Evolutionary conservation across 2,888 invertebrate genomes (phyloP).

Genomic region (Endomychus coccineus): DNA sequence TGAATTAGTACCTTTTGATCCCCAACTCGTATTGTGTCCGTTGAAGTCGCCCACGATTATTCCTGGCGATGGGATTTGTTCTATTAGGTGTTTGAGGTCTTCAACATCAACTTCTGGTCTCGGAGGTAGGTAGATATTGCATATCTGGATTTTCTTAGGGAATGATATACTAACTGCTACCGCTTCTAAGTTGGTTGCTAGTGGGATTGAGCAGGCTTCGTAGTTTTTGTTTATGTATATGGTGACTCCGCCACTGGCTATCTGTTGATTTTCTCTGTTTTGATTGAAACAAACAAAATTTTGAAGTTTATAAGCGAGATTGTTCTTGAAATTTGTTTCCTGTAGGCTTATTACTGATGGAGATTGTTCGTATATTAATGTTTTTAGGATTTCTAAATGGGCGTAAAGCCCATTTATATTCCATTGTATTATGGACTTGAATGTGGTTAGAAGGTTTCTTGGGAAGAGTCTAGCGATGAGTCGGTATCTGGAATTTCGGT

Average conservation of each 20-base stretch:
- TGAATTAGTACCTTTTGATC: conserved; percentile 2
- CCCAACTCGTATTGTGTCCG: conserved; percentile 2
- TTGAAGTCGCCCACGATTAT: conserved; percentile 10
- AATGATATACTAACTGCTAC: conserved; percentile 9
- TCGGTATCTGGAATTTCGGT: too few species aligned
- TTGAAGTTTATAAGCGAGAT: conserved; percentile 10
- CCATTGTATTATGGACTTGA: conserved; percentile 13
- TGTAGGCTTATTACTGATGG: conserved; percentile 12
- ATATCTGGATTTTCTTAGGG: conserved; percentile 11
- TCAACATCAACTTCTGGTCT: conserved; percentile 7
- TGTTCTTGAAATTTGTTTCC: conserved; percentile 15
- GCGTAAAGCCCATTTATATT: conserved; percentile 11
- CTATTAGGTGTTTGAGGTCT: conserved; percentile 5
- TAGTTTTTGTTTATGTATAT: conserved; percentile 5
- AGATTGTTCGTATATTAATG: conserved; percentile 3
- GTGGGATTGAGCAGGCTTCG: conserved; percentile 5
- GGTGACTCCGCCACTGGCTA: conserved; percentile 14
- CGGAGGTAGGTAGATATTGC: conserved; percentile 11
- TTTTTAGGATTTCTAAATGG: conserved; percentile 11
- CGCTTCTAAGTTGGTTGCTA: conserved; percentile 11
- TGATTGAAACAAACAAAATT: conserved; percentile 8
- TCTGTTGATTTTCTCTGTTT: background rate
- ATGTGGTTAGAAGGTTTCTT: background rate
- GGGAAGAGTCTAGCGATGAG: background rate
- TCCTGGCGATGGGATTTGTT: conserved; percentile 8